Evolutionary conservation across 2,888 invertebrate genomes (phyloP).

Genomic region (Xestia sexstrigata): DNA sequence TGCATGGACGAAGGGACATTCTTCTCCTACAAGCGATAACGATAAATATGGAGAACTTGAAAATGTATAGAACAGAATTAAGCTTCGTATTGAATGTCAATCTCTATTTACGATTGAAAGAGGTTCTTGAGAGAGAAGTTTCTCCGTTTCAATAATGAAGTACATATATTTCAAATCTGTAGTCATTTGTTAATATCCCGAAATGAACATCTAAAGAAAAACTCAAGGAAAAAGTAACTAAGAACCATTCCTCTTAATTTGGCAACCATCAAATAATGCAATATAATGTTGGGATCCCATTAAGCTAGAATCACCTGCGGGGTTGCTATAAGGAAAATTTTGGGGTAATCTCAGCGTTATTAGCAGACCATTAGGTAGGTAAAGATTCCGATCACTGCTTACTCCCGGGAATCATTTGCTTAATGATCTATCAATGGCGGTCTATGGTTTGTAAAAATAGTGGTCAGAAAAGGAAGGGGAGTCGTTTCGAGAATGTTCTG

Average conservation of each 20-base stretch:
- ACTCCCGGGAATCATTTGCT: conserved; percentile 62
- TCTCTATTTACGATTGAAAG: background rate
- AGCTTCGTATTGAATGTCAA: background rate
- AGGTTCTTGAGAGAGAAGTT: background rate
- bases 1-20: too few relatives aligned
- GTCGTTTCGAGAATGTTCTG: conserved; percentile 30
- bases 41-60: background rate
- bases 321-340: conserved; percentile 60
- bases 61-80: background rate
- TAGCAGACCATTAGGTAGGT: conserved; percentile 65
- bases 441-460: conserved; percentile 56
- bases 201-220: conserved; percentile 28
- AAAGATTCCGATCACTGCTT: conserved; percentile 65
- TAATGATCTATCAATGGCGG: conserved; percentile 67
- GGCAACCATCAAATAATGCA: conserved; percentile 55
- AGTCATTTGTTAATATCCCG: conserved; percentile 2
- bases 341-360: conserved; percentile 61
- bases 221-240: background rate
- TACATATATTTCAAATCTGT: background rate
- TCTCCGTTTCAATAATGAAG: background rate
- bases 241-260: conserved; percentile 53
- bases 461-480: conserved; percentile 19
- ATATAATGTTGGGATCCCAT: conserved; percentile 58
- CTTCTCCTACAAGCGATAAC: background rate
- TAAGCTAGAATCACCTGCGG: conserved; percentile 59